Evolutionary conservation across 2,113 vertebrate species (phyloP), one percentile per base, ranked within the genome.

Genomic region (Phalacrocorax pelagicus): DNA sequence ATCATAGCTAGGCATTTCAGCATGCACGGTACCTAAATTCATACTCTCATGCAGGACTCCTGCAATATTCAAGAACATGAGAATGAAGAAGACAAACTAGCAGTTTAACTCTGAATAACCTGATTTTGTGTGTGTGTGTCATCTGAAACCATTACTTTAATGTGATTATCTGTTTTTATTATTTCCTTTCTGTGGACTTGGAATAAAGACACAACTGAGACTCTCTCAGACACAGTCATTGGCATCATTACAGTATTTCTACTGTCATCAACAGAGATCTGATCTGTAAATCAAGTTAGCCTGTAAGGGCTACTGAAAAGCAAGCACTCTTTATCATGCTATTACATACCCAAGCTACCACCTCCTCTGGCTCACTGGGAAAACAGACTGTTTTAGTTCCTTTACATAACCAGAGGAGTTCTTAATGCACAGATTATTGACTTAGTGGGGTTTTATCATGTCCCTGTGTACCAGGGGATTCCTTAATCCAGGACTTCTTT

Each of bases 381-480:
- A 95, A 91, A 94, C 58, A 95, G 81, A 52, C 66, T 40, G 58
- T 30, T 92, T 91, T 54, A 85, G 94, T 90, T 89, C 74, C 86
- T 97, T 95, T 86, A 87, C 92, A 95, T 86, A 96, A 97, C 93
- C 78, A 95, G 81, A 89, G 54, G 62, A 94, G 94, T 55, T 95
- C 91, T 94, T 96, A 97, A 97, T 80, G 87, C 89, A 91, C 74
- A 97, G 95, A 97, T 97, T 97, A 97, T 94, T 97, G 96, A 92
- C 89, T 96, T 96, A 96, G 89, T 92, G 86, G 81, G 83, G 62
- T 94, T 96, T 95, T 96, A 95, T 96, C 92, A 26, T 70, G 84
- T 94, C 84, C 84, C 62, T 52, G 66, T 80, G 91, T 87, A 86
- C 86, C 95, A 95, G 62, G 94, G 95, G 96, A 97, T 92, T 95